Percentiles rank a stretch among this genome's conserved stretches.
These are phyloP conservation scores for Sycophila texana DNA, from an alignment of 2,888 invertebrate genomes.

Conservation along the genomic window DNA sequence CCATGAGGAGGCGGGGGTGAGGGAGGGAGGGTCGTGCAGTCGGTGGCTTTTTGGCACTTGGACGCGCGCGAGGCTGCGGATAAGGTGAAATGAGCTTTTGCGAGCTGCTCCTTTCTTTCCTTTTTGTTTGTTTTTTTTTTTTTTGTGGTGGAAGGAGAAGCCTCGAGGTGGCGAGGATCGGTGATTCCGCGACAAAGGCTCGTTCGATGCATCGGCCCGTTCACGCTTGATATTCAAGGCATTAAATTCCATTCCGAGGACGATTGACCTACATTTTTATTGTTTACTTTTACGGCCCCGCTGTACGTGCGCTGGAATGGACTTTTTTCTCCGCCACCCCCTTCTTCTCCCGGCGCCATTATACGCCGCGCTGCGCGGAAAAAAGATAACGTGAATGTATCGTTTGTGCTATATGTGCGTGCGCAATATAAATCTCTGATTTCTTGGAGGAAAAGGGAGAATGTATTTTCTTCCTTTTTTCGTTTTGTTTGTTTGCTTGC, in stretches of 20 bases:
- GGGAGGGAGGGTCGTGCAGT: background rate
- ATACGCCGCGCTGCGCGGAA: background rate
- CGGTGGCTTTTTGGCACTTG: constrained; percentile 25
- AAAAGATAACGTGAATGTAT: too few species aligned
- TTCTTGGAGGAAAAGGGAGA: too few species aligned
- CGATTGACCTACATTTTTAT: constrained; percentile 33
- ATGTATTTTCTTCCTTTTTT: too few species aligned
- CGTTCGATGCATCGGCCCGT: constrained; percentile 16
- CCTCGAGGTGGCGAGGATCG: too few species aligned
- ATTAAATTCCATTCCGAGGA: constrained; percentile 20
- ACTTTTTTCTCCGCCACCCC: background rate
- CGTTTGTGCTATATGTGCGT: too few species aligned
- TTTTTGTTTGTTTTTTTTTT: constrained; percentile 6
- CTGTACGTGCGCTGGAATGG: background rate
- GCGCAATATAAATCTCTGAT: too few species aligned
- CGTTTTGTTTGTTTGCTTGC: too few species aligned
- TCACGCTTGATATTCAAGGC: constrained; percentile 36
- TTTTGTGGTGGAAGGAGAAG: background rate
- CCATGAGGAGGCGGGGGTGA: background rate
- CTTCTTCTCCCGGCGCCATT: background rate
- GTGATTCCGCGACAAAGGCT: background rate
- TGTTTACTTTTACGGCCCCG: background rate
- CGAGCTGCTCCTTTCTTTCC: too few species aligned
- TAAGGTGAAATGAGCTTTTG: background rate
- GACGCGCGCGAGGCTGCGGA: background rate